Percentiles rank a stretch among this genome's conserved stretches.
These are phyloP conservation scores for Hypanus sabinus DNA, from an alignment of 2,113 vertebrate species.

Conservation along the genomic window DNA sequence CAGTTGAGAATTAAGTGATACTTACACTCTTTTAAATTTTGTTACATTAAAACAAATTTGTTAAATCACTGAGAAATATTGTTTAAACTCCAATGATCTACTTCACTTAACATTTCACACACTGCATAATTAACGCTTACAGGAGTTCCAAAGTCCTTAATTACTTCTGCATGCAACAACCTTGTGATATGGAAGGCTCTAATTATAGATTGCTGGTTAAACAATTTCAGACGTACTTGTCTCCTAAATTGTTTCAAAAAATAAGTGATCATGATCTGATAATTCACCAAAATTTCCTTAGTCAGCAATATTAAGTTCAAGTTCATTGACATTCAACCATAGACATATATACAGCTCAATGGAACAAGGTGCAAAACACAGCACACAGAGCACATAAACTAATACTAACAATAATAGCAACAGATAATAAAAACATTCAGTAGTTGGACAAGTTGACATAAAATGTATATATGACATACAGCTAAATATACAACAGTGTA, in stretches of 20 bases:
- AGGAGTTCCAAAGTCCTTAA: not conserved
- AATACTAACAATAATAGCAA: too few species aligned
- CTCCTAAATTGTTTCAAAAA: not conserved
- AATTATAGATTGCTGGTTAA: not conserved
- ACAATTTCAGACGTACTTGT: not conserved
- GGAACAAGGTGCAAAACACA: too few species aligned
- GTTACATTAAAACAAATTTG: not conserved
- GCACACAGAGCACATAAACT: too few species aligned
- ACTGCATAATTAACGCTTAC: not conserved
- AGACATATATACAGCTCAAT: too few species aligned
- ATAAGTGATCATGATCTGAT: not conserved
- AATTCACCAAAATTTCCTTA: not conserved
- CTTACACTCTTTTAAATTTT: not conserved
- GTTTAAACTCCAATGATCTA: not conserved
- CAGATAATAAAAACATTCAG: too few species aligned
- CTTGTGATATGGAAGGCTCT: not conserved
- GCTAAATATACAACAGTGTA: too few species aligned
- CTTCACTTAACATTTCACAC: not conserved
- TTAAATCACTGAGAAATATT: not conserved
- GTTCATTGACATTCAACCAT: too few species aligned
- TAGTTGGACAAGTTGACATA: too few species aligned
- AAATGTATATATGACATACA: too few species aligned
- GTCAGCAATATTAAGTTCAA: not conserved
- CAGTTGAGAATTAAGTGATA: not conserved
- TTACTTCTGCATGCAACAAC: not conserved